phyloP scores from a whole-genome alignment of 2,888 invertebrate genomes.

The Andrena bicolor region DNA sequence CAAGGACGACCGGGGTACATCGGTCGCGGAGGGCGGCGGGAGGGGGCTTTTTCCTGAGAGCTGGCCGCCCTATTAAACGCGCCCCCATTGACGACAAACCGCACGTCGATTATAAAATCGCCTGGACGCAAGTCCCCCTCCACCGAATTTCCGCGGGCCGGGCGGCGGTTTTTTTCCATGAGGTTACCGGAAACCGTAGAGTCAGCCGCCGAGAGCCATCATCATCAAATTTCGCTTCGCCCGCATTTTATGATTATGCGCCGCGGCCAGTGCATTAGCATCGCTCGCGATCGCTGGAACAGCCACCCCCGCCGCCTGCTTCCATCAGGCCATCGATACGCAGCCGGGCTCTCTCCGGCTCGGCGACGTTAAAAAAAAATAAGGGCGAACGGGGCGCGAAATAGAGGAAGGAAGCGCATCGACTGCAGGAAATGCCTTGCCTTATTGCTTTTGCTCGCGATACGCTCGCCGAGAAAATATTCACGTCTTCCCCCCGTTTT shows the following conservation, averaged over 20 bases:
- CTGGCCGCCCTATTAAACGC: slow-evolving; percentile 62
- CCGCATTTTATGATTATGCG: slow-evolving; percentile 66
- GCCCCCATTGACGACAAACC: slow-evolving; percentile 66
- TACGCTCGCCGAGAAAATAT: slow-evolving; percentile 22
- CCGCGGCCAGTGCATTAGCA: slow-evolving; percentile 61
- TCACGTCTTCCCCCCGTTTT: slow-evolving; percentile 19
- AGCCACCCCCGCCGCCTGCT: slow-evolving; percentile 40
- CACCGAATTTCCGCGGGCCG: slow-evolving; percentile 53
- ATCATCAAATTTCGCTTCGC: slow-evolving; percentile 69
- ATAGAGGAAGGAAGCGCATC: slow-evolving; percentile 78
- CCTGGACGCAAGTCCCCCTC: slow-evolving; percentile 60
- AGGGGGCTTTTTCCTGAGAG: slow-evolving; percentile 55
- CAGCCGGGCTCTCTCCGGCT: neutral
- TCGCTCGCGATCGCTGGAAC: slow-evolving; percentile 54
- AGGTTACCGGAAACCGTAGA: slow-evolving; percentile 64
- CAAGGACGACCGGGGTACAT: slow-evolving; percentile 59
- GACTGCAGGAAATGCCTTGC: slow-evolving; percentile 75
- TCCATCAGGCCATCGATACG: slow-evolving; percentile 43
- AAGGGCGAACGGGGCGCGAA: slow-evolving; percentile 41
- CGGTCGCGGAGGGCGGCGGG: neutral
- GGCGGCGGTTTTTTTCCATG: slow-evolving; percentile 45
- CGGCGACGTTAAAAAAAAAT: slow-evolving; percentile 11
- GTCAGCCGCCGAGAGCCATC: slow-evolving; percentile 65
- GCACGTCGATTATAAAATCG: slow-evolving; percentile 72
- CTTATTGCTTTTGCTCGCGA: slow-evolving; percentile 62